A percentile compares a stretch with the other conserved stretches of the same genome.
Evolutionary conservation across 2,797 vertebrate species (phyloP).

Genomic region (Gadopsis marmoratus): DNA sequence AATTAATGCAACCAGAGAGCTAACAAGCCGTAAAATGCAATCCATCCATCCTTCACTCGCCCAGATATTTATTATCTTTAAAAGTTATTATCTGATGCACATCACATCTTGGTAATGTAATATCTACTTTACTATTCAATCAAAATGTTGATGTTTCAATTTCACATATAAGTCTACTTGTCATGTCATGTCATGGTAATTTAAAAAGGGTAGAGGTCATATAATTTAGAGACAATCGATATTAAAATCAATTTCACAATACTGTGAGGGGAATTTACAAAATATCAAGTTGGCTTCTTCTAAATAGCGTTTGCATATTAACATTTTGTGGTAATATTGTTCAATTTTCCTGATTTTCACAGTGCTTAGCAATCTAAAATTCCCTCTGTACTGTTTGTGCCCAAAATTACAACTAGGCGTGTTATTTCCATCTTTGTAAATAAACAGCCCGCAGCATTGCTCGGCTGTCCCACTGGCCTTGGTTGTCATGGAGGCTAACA

Average conservation of each 20-base stretch:
- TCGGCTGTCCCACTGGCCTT: conserved; percentile 67
- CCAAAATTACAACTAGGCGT: conserved; percentile 62
- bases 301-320: conserved; percentile 23
- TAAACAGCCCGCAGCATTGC: conserved; percentile 65
- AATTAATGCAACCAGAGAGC: background rate
- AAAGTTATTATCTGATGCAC: background rate
- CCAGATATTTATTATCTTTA: background rate
- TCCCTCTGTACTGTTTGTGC: conserved; percentile 51
- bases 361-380: conserved; percentile 50
- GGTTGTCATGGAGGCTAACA: conserved; percentile 81
- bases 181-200: background rate
- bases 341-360: conserved; percentile 54
- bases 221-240: background rate
- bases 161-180: background rate
- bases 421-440: conserved; percentile 73
- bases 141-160: background rate
- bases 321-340: conserved; percentile 35
- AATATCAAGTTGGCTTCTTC: conserved; percentile 36
- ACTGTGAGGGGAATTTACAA: conserved; percentile 14
- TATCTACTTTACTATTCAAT: background rate
- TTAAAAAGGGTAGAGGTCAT: background rate
- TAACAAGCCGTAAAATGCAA: background rate
- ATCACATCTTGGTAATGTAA: background rate
- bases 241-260: conserved; percentile 29
- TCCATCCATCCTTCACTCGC: background rate